Evolutionary conservation across 2,113 vertebrate species (phyloP), one percentile per base, ranked within the genome.

Genomic region (Dicentrarchus labrax): DNA sequence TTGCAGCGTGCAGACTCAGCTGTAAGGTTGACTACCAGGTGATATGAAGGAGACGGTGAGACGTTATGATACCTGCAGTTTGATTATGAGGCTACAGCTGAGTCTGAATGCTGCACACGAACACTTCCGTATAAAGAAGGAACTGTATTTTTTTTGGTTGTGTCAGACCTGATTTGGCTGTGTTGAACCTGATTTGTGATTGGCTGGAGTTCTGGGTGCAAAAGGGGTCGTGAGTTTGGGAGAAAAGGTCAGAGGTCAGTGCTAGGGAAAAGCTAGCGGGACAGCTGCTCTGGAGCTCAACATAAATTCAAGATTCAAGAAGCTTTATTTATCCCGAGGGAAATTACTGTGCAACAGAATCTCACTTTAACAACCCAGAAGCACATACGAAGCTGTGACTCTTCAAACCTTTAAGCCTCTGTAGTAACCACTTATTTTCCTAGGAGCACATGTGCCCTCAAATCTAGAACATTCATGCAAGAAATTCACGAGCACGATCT

Each of bases 381-480:
- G 60, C 60, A 79, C 57, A 70, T 8, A 65, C 4, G 0, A 74
- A 78, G 41, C 66, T 48, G 50, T 54, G 76, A 77, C 79, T 67
- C 80, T 76, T 72, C 9, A 70, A 73, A 57, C 62, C 19, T 60
- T 19, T 7, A 36, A 21, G 39, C 38, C 73, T 77, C 53, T 39
- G 22, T n/a, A 45, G 8, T 50, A 10, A 45, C 62, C n/a, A 3
- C 62, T 50, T 48, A 13, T 51, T 66, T 74, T 70, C 61, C 72
- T 53, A 47, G 62, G 57, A 72, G 61, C 79, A 74, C 38, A 13
- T 50, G 56, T 68, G 80, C 69, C 85, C 70, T 82, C 59, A 21
- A 66, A 50, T 84, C 87, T 86, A 76, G 65, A 83, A 92, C 69
- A 85, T 83, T 89, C 90, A 92, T 89, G 90, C 86, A 86, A 89